Evolutionary conservation across 2,888 invertebrate genomes (phyloP).

Genomic region (Lampropteryx suffumata): DNA sequence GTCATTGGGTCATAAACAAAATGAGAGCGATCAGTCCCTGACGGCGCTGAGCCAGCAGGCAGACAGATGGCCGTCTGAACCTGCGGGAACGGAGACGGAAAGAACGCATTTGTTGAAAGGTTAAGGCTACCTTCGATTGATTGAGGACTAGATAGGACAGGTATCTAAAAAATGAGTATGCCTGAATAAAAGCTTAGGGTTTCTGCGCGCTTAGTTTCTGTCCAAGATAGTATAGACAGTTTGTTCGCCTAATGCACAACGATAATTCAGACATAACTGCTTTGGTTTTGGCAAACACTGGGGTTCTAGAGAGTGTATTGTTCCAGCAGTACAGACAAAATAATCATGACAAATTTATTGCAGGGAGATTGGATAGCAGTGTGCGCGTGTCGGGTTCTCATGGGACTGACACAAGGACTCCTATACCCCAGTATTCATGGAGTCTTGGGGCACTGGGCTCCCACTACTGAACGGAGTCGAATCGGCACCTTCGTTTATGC

Average conservation of each 20-base stretch:
- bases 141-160: not conserved
- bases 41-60: not conserved
- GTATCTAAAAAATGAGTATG: too few relatives aligned
- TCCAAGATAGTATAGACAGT: too few relatives aligned
- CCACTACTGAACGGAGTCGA: slow-evolving; percentile 86
- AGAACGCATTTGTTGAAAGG: not conserved
- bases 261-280: too few relatives aligned
- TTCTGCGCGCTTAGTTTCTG: too few relatives aligned
- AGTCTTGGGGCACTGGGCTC: slow-evolving; percentile 88
- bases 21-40: slow-evolving; percentile 1
- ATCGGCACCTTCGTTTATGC: slow-evolving; percentile 86
- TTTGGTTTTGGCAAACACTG: too few relatives aligned
- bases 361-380: slow-evolving; percentile 73
- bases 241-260: too few relatives aligned
- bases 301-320: too few relatives aligned
- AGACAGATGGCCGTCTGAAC: not conserved
- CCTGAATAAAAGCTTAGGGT: too few relatives aligned
- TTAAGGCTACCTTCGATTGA: slow-evolving; percentile 1
- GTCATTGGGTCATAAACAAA: slow-evolving; percentile 11
- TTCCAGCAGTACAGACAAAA: too few relatives aligned
- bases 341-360: too few relatives aligned
- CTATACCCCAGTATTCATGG: slow-evolving; percentile 87
- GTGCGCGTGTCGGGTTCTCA: slow-evolving; percentile 80
- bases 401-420: slow-evolving; percentile 87
- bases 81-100: not conserved